Evolutionary conservation across 2,888 invertebrate species (phyloP).

Genomic region (Crepidodera aurea): DNA sequence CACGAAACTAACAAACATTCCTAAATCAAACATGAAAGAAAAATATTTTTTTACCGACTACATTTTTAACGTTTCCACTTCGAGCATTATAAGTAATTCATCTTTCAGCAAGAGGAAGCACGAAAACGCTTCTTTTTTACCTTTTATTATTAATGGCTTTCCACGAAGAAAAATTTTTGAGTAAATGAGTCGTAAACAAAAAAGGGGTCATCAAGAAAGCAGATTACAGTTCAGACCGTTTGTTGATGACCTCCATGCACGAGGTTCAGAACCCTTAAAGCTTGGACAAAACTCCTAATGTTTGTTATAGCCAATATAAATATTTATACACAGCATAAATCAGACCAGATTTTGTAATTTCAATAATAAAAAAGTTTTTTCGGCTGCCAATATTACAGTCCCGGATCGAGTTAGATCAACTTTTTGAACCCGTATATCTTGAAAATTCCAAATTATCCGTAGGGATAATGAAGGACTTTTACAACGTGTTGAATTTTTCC

Average conservation of each 20-base stretch:
- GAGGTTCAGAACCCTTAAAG: not conserved
- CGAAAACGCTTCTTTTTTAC: constrained; percentile 42
- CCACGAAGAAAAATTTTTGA: constrained; percentile 54
- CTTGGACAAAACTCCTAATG: constrained; percentile 4
- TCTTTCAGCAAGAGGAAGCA: constrained; percentile 44
- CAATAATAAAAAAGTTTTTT: too few species aligned
- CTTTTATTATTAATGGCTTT: constrained; percentile 53
- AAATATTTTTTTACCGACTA: constrained; percentile 22
- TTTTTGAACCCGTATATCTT: too few species aligned
- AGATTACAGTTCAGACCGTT: constrained; percentile 59
- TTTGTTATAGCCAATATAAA: not conserved
- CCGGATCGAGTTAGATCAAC: too few species aligned
- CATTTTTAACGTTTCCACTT: constrained; percentile 44
- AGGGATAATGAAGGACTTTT: too few species aligned
- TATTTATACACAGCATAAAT: too few species aligned
- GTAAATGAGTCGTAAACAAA: constrained; percentile 61
- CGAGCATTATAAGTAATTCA: constrained; percentile 46
- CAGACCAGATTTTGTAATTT: too few species aligned
- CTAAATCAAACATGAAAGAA: constrained; percentile 19
- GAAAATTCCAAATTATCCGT: too few species aligned
- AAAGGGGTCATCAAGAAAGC: constrained; percentile 59
- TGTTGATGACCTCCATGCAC: constrained; percentile 60
- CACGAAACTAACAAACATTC: constrained; percentile 19
- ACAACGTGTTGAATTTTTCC: too few species aligned
- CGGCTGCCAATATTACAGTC: too few species aligned